These are phyloP conservation scores for Smithornis capensis DNA, from an alignment of 2,113 vertebrate genomes.

Conservation along the genomic window DNA sequence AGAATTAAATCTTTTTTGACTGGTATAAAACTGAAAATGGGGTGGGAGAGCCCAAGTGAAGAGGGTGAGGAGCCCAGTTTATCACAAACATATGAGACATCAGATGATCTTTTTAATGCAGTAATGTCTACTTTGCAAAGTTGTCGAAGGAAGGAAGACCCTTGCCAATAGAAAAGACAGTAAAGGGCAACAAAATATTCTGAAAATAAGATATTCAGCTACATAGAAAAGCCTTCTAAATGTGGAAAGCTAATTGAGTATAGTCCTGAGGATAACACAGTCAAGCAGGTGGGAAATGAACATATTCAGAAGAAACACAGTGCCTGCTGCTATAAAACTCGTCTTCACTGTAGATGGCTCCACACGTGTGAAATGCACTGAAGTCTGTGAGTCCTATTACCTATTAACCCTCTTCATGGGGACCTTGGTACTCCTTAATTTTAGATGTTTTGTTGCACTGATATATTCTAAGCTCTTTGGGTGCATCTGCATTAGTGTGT, in stretches of 20 bases:
- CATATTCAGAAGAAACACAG: background rate
- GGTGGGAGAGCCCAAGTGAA: background rate
- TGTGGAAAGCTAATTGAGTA: background rate
- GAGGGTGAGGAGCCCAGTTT: background rate
- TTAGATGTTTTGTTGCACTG: slow-evolving; percentile 1
- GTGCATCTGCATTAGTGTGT: background rate
- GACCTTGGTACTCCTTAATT: slow-evolving; percentile 3
- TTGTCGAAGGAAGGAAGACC: background rate
- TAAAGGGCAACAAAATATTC: background rate
- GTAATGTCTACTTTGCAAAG: background rate
- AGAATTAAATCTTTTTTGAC: slow-evolving; percentile 25
- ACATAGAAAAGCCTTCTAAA: background rate
- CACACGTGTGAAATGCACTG: background rate
- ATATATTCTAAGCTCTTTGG: background rate
- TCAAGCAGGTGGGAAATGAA: background rate
- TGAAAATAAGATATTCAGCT: slow-evolving; percentile 9
- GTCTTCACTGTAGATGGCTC: background rate
- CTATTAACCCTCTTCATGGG: background rate
- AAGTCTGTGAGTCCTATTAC: background rate
- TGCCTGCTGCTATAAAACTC: background rate
- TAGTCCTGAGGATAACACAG: background rate
- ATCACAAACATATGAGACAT: background rate
- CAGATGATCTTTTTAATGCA: background rate
- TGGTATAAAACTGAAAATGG: background rate
- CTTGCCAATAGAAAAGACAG: background rate